Conservation (phyloP, 2,888 invertebrate genomes). For the Shargacucullia verbasci region DNA sequence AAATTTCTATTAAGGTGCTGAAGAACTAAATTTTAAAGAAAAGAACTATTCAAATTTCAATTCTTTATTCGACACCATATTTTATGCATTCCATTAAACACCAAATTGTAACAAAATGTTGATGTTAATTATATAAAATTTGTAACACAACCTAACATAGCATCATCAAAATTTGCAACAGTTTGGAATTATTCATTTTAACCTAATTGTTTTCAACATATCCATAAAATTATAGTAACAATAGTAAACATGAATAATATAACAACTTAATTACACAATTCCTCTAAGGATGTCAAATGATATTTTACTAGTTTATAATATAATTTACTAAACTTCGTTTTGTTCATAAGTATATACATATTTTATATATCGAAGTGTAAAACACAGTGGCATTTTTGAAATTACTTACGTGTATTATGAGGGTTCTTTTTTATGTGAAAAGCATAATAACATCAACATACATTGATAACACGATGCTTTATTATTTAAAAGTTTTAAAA, state of each 20-base stretch:
- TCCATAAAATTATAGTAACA: slow-evolving; percentile 51
- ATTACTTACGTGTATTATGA: slow-evolving; percentile 41
- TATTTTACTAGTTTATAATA: slow-evolving; percentile 22
- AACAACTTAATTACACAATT: slow-evolving; percentile 61
- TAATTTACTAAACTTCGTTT: slow-evolving; percentile 7
- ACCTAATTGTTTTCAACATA: slow-evolving; percentile 28
- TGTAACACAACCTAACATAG: no score
- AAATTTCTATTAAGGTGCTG: neutral
- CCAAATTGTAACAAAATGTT: slow-evolving; percentile 89
- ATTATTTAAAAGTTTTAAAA: neutral
- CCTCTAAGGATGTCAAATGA: slow-evolving; percentile 57
- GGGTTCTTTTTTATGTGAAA: slow-evolving; percentile 27
- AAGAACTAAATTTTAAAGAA: slow-evolving; percentile 32
- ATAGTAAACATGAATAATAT: slow-evolving; percentile 41
- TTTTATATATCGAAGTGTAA: slow-evolving; percentile 17
- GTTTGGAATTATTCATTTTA: slow-evolving; percentile 18
- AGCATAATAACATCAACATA: slow-evolving; percentile 11
- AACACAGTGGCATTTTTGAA: slow-evolving; percentile 18
- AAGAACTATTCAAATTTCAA: slow-evolving; percentile 62
- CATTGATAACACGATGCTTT: slow-evolving; percentile 8
- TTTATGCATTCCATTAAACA: slow-evolving; percentile 84
- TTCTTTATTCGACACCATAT: slow-evolving; percentile 87
- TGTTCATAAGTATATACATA: slow-evolving; percentile 17
- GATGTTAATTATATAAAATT: slow-evolving; percentile 49
- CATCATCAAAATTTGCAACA: no score